These are phyloP conservation scores for Trachelus tabidus DNA, from an alignment of 2,888 invertebrate genomes.

Conservation along the genomic window DNA sequence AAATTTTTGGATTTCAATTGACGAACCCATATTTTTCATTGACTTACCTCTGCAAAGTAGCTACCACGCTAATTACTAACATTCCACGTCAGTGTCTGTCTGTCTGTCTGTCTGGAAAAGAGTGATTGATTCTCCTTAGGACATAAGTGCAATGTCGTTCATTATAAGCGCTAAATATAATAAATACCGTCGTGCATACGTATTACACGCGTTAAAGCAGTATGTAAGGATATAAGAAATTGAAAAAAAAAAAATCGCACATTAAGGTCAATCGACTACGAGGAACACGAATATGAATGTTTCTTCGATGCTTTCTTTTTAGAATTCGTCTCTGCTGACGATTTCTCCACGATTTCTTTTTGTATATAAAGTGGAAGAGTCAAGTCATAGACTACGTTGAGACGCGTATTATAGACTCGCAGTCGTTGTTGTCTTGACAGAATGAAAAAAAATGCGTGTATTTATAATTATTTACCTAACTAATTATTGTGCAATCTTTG, in stretches of 20 bases:
- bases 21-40: background rate
- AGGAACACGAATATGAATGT: background rate
- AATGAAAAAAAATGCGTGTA: background rate
- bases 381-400: background rate
- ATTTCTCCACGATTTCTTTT: background rate
- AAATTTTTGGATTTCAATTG: background rate
- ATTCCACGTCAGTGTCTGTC: constrained; percentile 20
- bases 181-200: constrained; percentile 32
- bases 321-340: too few relatives aligned
- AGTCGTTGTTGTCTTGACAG: background rate
- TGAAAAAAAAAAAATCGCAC: constrained; percentile 13
- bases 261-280: background rate
- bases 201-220: constrained; percentile 5
- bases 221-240: constrained; percentile 15
- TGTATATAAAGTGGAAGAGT: background rate
- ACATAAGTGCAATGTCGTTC: constrained; percentile 30
- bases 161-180: constrained; percentile 32
- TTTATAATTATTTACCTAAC: background rate
- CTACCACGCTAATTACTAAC: constrained; percentile 1
- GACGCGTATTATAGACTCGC: background rate
- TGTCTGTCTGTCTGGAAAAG: constrained; percentile 18
- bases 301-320: background rate
- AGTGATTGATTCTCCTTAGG: constrained; percentile 26
- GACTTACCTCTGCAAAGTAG: background rate
- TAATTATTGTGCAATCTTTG: background rate